Evolutionary conservation across 2,888 invertebrate species (phyloP), one percentile per base, ranked within the genome.

Genomic region (Apamea monoglypha): DNA sequence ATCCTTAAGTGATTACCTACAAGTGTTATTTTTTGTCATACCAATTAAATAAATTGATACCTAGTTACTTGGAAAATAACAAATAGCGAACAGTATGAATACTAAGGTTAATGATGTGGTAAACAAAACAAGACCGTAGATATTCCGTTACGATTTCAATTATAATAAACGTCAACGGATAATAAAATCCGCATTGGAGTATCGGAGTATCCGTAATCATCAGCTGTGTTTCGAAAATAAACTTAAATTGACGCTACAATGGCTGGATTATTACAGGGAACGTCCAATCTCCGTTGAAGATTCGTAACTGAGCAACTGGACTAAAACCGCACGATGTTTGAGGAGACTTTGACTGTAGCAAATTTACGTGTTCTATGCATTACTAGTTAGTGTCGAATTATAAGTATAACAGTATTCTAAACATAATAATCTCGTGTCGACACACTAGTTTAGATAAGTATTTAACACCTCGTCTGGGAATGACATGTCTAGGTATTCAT

Each of bases 221-320:
- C 64, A 75, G 44, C 12, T 61, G 64, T 74, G 16, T 16, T 21
- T 80, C 59, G 32, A 76, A 74, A 74, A 47, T 66, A 50, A 71
- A 82, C 82, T 66, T 74, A 61, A 64, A 84, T 64, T 67, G 85
- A 77, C 81, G 77, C 53, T 53, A 74, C 84, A 84, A 84, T 77
- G 63, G 71, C 21, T 74, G 10, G 32, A 59, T 50, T 85, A 77
- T 81, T 66, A 85, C 71, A 68, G 59, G 59, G 53, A 53, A 71
- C 67, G 44, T 74, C 59, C 50, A 63, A 72, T 29, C 32, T 40
- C 36, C 36, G 25, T 73, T 7, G 29, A 53, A 74, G 59, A 44
- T 68, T 75, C 14, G 16, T 73, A 32, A 18, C 44, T 70, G 53
- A 53, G 36, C 21, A 53, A 78, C 36, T 64, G 53, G 47, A 70